Base-by-base conservation (phyloP, 2,113 vertebrate species). In the Vulpes lagopus region DNA sequence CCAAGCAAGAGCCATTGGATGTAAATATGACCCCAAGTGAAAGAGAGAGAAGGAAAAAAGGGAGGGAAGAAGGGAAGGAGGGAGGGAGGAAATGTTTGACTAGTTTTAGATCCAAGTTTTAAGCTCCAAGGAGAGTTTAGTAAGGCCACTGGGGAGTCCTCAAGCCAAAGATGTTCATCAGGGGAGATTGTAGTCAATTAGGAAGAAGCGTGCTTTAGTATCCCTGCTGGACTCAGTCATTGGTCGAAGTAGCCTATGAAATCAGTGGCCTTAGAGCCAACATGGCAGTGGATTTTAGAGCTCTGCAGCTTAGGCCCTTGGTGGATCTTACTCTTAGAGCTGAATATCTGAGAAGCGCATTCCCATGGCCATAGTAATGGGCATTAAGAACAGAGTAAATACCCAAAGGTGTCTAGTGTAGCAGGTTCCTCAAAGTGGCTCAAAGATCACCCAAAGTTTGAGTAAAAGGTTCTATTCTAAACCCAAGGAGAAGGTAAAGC, bases 401-500 rank as follows among this genome's bases (percentile, higher is more conserved):
- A 71, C 12, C 9, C 32, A 23, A 79, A 89, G 51, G 1, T 78
- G 20, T 71, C 38, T 81, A 62, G n/a, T 64, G 20, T 23, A 80
- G 25, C 69, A 81, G 15, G 19, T 91, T 86, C 19, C 32, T n/a
- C 22, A 89, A 62, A 89, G 38, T 59, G 57, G 12, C 38, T 93
- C 64, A 73, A 51, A 85, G 22, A 1, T 82, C 57, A 43, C n/a
- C 32, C 55, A 92, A 86, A 92, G 14, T 17, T 17, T 94, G 23
- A 62, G 32, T 60, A 64, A 81, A 76, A 55, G 6, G 65, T 90
- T 92, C 51, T 94, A 57, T 93, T 95, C 19, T 89, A 92, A 23
- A 94, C 14, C 19, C 9, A 92, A 20, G 16, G 51, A 97, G 43
- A 97, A 89, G 80, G 53, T n/a, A 96, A 89, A 69, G 53, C 38